Conservation (phyloP, 2,113 vertebrate genomes). For the Poicephalus meyeri region DNA sequence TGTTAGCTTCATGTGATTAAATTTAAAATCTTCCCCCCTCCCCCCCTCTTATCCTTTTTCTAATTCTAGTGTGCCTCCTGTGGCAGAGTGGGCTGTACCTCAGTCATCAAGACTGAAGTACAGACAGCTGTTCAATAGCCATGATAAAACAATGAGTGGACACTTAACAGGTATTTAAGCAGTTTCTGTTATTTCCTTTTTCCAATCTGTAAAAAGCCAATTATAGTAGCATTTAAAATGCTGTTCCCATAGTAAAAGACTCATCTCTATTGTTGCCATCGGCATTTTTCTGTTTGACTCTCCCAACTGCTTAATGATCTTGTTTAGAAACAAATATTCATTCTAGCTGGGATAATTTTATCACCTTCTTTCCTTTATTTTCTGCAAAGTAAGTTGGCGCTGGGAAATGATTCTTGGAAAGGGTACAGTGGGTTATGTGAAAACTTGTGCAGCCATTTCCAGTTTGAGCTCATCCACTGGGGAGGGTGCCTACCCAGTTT, state of each 20-base stretch:
- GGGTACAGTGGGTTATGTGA: background rate
- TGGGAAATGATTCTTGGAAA: background rate
- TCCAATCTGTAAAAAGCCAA: rapidly evolving
- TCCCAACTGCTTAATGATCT: background rate
- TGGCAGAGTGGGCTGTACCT: constrained; percentile 92
- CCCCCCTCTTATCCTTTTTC: background rate
- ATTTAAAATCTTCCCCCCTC: background rate
- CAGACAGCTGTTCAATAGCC: constrained; percentile 96
- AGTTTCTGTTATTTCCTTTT: background rate
- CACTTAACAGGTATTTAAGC: constrained; percentile 89
- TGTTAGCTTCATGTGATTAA: background rate
- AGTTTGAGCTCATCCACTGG: background rate
- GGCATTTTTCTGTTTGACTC: background rate
- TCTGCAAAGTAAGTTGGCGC: background rate
- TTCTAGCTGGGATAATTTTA: background rate
- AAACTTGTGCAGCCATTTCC: background rate
- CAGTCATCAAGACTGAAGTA: constrained; percentile 97
- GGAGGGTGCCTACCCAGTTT: background rate
- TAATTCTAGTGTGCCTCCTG: constrained; percentile 71
- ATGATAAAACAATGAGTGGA: constrained; percentile 99
- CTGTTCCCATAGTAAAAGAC: background rate
- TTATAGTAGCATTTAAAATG: background rate
- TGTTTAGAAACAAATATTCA: background rate
- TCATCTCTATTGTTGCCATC: background rate
- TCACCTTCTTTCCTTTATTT: background rate